These are phyloP conservation scores for Nycticryphes semicollaris DNA, from an alignment of 2,113 vertebrate species.

Conservation along the genomic window DNA sequence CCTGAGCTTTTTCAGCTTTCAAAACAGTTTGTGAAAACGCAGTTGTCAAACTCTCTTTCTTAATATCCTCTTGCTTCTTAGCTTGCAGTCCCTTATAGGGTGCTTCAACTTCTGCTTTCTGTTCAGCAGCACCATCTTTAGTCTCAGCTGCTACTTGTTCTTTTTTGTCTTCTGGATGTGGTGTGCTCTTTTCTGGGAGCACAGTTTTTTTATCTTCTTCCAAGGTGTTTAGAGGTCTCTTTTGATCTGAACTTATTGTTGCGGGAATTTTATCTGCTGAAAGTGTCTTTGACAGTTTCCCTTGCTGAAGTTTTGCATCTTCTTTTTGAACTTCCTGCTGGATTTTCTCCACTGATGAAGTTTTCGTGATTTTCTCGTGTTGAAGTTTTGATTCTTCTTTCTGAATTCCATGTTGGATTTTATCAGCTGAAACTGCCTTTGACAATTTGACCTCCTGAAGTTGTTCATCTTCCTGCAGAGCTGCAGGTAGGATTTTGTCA, in stretches of 20 bases:
- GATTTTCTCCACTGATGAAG: slow-evolving; percentile 35
- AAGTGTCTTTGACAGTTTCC: slow-evolving; percentile 31
- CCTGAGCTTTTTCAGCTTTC: neutral
- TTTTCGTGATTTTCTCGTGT: slow-evolving; percentile 1
- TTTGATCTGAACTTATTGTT: slow-evolving; percentile 18
- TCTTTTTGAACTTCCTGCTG: slow-evolving; percentile 30
- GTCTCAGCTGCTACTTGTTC: slow-evolving; percentile 3
- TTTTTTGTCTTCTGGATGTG: slow-evolving; percentile 33
- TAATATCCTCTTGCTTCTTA: neutral
- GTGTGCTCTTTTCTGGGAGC: neutral
- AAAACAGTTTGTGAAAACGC: neutral
- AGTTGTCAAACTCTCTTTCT: neutral
- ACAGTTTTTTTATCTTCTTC: slow-evolving; percentile 32
- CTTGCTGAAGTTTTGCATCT: slow-evolving; percentile 24
- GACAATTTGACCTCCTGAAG: slow-evolving; percentile 8
- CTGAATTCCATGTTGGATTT: slow-evolving; percentile 43
- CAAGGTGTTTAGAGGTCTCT: neutral
- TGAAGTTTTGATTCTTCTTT: slow-evolving; percentile 44
- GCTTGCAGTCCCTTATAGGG: neutral
- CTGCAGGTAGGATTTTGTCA: slow-evolving; percentile 49
- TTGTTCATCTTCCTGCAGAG: neutral
- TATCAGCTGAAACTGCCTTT: slow-evolving; percentile 44
- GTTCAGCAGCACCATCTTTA: slow-evolving; percentile 5
- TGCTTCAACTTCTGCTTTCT: neutral
- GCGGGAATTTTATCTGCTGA: slow-evolving; percentile 48